phyloP scores from a whole-genome alignment of 1,140 invertebrate genomes.

The Myzus persicae region DNA sequence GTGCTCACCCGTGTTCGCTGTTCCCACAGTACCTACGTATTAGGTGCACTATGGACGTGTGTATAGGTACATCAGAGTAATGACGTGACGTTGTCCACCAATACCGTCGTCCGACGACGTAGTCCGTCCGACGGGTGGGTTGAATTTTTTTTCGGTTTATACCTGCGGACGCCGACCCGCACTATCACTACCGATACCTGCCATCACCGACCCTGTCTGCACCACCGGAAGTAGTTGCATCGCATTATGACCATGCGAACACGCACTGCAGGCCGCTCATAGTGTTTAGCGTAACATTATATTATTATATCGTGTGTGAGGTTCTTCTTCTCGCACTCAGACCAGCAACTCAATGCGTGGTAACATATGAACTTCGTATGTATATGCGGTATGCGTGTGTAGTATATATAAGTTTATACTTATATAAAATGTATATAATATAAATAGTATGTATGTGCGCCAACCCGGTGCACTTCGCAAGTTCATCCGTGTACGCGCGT shows the following conservation, averaged over 20 bases:
- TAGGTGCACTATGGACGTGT: no score
- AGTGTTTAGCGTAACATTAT: neutral
- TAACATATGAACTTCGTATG: neutral
- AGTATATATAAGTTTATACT: neutral
- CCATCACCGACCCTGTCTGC: neutral
- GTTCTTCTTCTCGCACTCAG: neutral
- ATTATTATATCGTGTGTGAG: neutral
- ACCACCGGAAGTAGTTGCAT: neutral
- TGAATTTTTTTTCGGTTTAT: neutral
- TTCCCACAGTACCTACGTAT: no score
- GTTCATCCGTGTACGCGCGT: neutral
- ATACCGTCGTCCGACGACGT: neutral
- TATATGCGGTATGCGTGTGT: neutral
- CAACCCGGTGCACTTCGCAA: neutral
- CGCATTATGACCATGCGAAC: neutral
- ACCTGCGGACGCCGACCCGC: neutral
- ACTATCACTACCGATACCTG: neutral
- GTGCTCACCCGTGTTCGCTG: neutral
- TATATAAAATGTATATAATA: neutral
- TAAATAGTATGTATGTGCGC: neutral
- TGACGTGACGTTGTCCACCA: neutral
- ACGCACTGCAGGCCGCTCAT: neutral
- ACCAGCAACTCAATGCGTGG: neutral
- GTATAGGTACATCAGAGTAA: neutral
- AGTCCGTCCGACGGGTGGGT: neutral